phyloP scores from a whole-genome alignment of 2,888 invertebrate species.

The Melieria omissa region DNA sequence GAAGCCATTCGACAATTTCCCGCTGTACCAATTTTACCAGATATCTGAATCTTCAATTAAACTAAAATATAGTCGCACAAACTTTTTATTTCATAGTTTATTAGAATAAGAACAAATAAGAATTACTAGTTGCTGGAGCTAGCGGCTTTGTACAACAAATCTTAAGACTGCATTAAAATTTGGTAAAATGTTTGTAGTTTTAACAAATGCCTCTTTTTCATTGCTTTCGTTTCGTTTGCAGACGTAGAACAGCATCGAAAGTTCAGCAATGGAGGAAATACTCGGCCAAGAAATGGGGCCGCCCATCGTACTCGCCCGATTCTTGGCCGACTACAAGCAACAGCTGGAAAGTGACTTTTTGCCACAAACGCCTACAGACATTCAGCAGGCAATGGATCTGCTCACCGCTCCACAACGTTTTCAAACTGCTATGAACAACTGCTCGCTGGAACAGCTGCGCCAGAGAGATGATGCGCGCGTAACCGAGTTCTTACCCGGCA shows the following conservation, averaged over 20 bases:
- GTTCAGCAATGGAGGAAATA: constrained; percentile 55
- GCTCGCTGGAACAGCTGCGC: constrained; percentile 47
- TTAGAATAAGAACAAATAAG: background rate
- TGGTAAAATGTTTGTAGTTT: too few relatives aligned
- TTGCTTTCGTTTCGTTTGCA: too few relatives aligned
- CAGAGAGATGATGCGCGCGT: constrained; percentile 49
- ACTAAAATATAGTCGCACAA: background rate
- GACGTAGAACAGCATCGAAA: too few relatives aligned
- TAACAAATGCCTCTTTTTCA: too few relatives aligned
- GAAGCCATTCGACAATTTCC: constrained; percentile 60
- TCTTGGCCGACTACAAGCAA: constrained; percentile 49
- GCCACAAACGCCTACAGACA: constrained; percentile 44
- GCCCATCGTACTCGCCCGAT: constrained; percentile 49
- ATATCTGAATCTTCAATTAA: background rate
- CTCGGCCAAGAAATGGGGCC: constrained; percentile 46
- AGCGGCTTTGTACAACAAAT: too few relatives aligned
- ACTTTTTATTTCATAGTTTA: background rate
- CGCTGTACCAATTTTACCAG: background rate
- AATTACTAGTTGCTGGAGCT: too few relatives aligned
- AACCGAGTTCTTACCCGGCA: constrained; percentile 46
- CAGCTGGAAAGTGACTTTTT: constrained; percentile 39
- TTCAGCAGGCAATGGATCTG: constrained; percentile 44
- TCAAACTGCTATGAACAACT: constrained; percentile 42
- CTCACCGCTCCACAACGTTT: constrained; percentile 40
- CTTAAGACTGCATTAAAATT: too few relatives aligned